Evolutionary conservation across 2,113 vertebrate genomes (phyloP).

Genomic region (Mixornis gularis): DNA sequence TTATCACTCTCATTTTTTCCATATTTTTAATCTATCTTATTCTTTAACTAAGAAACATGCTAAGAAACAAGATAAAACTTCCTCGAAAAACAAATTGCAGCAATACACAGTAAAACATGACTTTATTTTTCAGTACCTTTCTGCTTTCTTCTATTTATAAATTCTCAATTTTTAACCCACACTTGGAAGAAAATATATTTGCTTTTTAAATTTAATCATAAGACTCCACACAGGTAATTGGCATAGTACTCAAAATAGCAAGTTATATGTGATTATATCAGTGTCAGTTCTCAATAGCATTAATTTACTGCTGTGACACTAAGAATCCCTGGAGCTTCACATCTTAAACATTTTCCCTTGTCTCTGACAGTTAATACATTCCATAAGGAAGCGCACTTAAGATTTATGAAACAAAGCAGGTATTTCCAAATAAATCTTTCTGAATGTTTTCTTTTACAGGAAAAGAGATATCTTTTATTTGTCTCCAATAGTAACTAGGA

Average conservation of each 20-base stretch:
- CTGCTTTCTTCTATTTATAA: background rate
- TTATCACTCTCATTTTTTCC: background rate
- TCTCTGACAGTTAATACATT: constrained; percentile 19
- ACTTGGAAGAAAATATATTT: background rate
- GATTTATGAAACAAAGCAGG: background rate
- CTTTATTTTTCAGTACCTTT: background rate
- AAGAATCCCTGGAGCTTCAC: background rate
- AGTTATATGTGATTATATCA: constrained; percentile 28
- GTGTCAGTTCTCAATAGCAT: constrained; percentile 22
- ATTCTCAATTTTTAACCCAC: background rate
- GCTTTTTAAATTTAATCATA: background rate
- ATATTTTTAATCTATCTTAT: background rate
- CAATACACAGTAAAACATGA: background rate
- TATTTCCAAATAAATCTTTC: background rate
- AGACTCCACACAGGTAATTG: background rate
- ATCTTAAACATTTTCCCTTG: constrained; percentile 13
- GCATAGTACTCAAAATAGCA: background rate
- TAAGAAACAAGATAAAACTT: background rate
- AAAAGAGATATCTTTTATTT: background rate
- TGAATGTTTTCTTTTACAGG: background rate
- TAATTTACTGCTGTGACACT: constrained; percentile 50
- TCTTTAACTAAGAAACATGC: background rate
- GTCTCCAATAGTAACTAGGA: background rate
- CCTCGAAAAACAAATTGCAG: background rate
- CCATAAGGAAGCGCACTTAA: background rate